These are phyloP conservation scores for Drosophila subpulchrella DNA, from an alignment of 1,140 invertebrate genomes.

Conservation along the genomic window DNA sequence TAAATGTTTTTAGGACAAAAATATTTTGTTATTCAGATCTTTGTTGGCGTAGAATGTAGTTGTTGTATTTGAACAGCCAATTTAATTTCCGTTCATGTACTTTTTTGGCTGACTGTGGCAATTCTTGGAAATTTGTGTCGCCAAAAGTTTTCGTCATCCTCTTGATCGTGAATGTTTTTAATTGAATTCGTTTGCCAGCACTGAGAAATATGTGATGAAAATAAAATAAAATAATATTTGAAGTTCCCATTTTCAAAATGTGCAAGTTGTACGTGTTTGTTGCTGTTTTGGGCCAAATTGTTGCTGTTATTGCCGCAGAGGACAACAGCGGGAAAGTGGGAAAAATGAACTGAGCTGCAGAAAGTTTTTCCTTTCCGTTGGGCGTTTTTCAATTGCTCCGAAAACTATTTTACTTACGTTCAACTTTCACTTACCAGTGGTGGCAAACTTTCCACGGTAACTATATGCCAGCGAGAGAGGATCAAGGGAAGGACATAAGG, in stretches of 20 bases:
- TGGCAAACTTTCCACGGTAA: slow-evolving; percentile 61
- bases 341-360: slow-evolving; percentile 56
- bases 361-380: slow-evolving; percentile 52
- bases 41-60: not conserved
- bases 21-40: not conserved
- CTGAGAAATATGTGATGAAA: slow-evolving; percentile 25
- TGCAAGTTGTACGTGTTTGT: slow-evolving; percentile 38
- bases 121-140: slow-evolving; percentile 24
- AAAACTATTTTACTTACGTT: slow-evolving; percentile 70
- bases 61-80: not conserved
- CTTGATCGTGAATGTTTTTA: slow-evolving; percentile 25
- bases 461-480: slow-evolving; percentile 25
- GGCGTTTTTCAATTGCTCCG: slow-evolving; percentile 73
- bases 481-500: not conserved
- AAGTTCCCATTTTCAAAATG: slow-evolving; percentile 40
- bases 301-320: slow-evolving; percentile 7
- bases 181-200: slow-evolving; percentile 44
- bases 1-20: not conserved
- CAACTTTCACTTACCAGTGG: slow-evolving; percentile 69
- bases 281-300: slow-evolving; percentile 11
- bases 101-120: not conserved
- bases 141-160: slow-evolving; percentile 37
- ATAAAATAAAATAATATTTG: slow-evolving; percentile 29
- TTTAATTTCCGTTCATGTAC: slow-evolving; percentile 14
- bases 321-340: slow-evolving; percentile 11